Evolutionary conservation across 1,140 invertebrate species (phyloP).

Genomic region (Plodia interpunctella): DNA sequence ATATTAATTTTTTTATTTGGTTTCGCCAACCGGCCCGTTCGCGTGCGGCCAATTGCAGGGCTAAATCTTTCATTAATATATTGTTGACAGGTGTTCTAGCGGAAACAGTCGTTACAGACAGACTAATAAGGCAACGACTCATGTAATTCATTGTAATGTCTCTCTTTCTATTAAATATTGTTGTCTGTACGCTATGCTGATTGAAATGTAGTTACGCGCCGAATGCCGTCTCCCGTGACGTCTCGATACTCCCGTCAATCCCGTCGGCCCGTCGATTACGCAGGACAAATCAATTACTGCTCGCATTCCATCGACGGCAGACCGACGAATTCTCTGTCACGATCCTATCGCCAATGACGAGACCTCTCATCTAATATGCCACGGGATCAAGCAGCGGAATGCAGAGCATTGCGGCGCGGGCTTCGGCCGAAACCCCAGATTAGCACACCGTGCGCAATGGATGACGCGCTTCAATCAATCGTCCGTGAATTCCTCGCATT

Average conservation of each 20-base stretch:
- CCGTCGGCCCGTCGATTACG: slow-evolving; percentile 58
- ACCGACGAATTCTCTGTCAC: slow-evolving; percentile 71
- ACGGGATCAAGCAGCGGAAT: slow-evolving; percentile 51
- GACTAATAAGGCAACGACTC: no score
- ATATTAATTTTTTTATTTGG: slow-evolving; percentile 72
- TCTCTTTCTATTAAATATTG: no score
- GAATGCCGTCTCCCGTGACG: slow-evolving; percentile 27
- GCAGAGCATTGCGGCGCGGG: slow-evolving; percentile 51
- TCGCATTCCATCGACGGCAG: slow-evolving; percentile 61
- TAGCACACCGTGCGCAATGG: slow-evolving; percentile 50
- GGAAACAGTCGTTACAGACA: no score
- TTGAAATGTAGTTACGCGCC: not conserved
- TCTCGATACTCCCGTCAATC: slow-evolving; percentile 63
- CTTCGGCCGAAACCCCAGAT: slow-evolving; percentile 41
- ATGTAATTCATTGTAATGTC: no score
- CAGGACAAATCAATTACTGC: slow-evolving; percentile 74
- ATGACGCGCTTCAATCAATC: slow-evolving; percentile 60
- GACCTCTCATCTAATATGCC: slow-evolving; percentile 49
- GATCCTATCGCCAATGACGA: slow-evolving; percentile 61
- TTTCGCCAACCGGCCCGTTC: slow-evolving; percentile 46
- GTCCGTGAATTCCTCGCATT: slow-evolving; percentile 57
- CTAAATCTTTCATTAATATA: not conserved
- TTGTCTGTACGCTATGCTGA: no score
- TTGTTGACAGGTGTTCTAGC: not conserved
- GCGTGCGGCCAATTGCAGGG: slow-evolving; percentile 39